phyloP scores from a whole-genome alignment of 2,888 invertebrate species.

The Chesias legatella region DNA sequence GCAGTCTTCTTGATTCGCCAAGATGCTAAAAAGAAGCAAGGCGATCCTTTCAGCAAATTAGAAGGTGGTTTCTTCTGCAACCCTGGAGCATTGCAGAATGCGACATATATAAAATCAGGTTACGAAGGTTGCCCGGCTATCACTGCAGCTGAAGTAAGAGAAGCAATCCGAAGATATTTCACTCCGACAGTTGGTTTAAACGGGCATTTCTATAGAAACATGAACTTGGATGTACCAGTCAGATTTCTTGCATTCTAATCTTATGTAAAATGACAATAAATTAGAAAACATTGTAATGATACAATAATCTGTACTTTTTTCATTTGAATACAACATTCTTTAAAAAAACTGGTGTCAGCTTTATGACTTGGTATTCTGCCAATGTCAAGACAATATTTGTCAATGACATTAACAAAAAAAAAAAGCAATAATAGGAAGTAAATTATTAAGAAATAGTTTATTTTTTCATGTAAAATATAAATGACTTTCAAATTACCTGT shows the following conservation, averaged over 20 bases:
- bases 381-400: too few species aligned
- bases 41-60: slow-evolving; percentile 86
- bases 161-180: slow-evolving; percentile 88
- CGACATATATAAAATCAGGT: slow-evolving; percentile 79
- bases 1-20: slow-evolving; percentile 89
- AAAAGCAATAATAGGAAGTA: too few species aligned
- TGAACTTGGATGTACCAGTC: slow-evolving; percentile 64
- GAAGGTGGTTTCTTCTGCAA: slow-evolving; percentile 83
- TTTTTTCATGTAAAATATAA: too few species aligned
- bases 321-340: too few species aligned
- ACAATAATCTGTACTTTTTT: too few species aligned
- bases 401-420: too few species aligned
- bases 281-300: neutral
- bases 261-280: neutral
- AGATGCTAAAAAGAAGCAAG: slow-evolving; percentile 84
- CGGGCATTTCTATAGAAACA: slow-evolving; percentile 69
- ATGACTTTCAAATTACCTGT: too few species aligned
- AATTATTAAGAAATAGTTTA: too few species aligned
- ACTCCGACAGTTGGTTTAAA: slow-evolving; percentile 81
- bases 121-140: slow-evolving; percentile 86
- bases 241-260: slow-evolving; percentile 55
- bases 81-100: slow-evolving; percentile 79
- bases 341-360: too few species aligned
- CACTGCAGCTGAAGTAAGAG: slow-evolving; percentile 89
- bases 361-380: too few species aligned